Conservation (phyloP, 2,888 invertebrate species). For the Rotaria magnacalcarata region DNA sequence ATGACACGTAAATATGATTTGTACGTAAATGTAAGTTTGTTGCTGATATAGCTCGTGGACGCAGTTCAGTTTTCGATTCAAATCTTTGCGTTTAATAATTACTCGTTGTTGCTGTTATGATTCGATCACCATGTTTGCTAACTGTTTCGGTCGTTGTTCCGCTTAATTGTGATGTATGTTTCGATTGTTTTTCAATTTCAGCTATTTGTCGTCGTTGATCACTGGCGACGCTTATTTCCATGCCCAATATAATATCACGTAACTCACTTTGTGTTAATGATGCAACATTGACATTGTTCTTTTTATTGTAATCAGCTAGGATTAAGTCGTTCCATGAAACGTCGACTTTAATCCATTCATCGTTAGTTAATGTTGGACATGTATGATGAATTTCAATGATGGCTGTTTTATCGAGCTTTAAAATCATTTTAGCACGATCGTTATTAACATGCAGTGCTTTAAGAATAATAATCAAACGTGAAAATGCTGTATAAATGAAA, state of each 20-base stretch:
- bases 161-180: slow-evolving; percentile 89
- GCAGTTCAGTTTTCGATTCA: slow-evolving; percentile 97
- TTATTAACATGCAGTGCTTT: slow-evolving; percentile 97
- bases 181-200: slow-evolving; percentile 98
- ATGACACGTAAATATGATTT: slow-evolving; percentile 97
- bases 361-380: slow-evolving; percentile 93
- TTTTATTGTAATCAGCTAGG: slow-evolving; percentile 97
- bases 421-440: slow-evolving; percentile 91
- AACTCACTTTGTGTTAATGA: slow-evolving; percentile 98
- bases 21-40: slow-evolving; percentile 92
- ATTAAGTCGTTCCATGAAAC: slow-evolving; percentile 96
- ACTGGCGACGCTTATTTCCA: slow-evolving; percentile 99
- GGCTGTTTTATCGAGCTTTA: slow-evolving; percentile 97
- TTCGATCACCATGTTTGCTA: slow-evolving; percentile 98
- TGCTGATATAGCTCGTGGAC: slow-evolving; percentile 90
- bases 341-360: slow-evolving; percentile 98
- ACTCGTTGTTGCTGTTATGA: slow-evolving; percentile 94
- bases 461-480: slow-evolving; percentile 87
- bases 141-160: slow-evolving; percentile 97
- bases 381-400: slow-evolving; percentile 98
- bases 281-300: slow-evolving; percentile 98
- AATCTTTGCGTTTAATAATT: slow-evolving; percentile 97
- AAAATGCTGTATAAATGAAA: slow-evolving; percentile 97
- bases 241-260: slow-evolving; percentile 94
- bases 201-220: slow-evolving; percentile 98